Evolutionary conservation across 2,113 vertebrate species (phyloP), one percentile per base, ranked within the genome.

Genomic region (Lamprotornis superbus): DNA sequence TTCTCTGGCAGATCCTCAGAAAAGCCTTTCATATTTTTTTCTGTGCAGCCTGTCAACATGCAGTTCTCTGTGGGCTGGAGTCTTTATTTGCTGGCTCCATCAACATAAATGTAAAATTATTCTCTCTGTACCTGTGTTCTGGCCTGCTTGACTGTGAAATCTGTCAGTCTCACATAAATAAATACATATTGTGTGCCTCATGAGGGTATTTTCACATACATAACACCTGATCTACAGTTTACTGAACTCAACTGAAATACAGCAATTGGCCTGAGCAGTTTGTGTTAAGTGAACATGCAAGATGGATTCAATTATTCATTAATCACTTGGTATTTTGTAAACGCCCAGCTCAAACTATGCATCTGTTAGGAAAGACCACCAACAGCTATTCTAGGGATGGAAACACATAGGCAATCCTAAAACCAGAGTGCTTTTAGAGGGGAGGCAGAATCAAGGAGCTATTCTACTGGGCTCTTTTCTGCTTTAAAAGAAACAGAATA

Each of bases 1-100:
- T 81, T 67, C 49, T 93, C 68, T 5, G 19, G 92, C 84, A 94
- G 79, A 94, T 95, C 88, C 60, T 87, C 61, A 52, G 94, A 93
- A 94, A 90, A 93, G 56, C 56, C 50, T 91, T 91, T 67, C 31
- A 5, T 90, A 15, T 69, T 39, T 83, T 90, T 68, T 77, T 69
- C 75, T 91, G 64, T 79, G 42, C 79, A 82, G 64, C 85, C 76
- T 95, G 92, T 94, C 76, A 89, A 68, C 37, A 11, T 42, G 69
- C 69, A 81, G 73, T 76, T 77, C 46, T 89, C 57, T 76, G 57
- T 5, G 15, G 87, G 87, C 75, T 86, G 73, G 15, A 86, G 76
- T 88, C 83, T 90, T 86, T 88, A 22, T 95, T 63, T 96, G 71
- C 57, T 93, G 76, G n/a, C 69, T 93, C 56, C 28, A 30, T 68